These are phyloP conservation scores for Dusona sp. DNA, from an alignment of 2,888 invertebrate species.

Conservation along the genomic window DNA sequence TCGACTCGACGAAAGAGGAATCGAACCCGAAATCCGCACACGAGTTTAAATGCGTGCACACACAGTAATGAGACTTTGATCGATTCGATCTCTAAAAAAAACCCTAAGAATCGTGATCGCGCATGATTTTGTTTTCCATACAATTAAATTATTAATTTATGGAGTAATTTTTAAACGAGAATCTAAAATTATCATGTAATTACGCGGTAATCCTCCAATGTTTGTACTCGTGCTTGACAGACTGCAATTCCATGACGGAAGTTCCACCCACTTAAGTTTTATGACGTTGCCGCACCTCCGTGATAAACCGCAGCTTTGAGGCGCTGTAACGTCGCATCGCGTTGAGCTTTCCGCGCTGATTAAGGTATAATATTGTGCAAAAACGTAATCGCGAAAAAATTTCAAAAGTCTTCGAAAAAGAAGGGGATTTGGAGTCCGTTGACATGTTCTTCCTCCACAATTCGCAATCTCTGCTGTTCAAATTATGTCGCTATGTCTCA, in stretches of 20 bases:
- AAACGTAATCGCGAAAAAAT: conserved; percentile 2
- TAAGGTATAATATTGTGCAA: conserved; percentile 12
- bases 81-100: conserved; percentile 58
- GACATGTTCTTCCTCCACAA: not conserved
- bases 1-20: conserved; percentile 39
- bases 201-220: not conserved
- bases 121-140: not conserved
- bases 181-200: not conserved
- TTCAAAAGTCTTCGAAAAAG: not conserved
- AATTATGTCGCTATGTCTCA: not conserved
- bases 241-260: conserved; percentile 60
- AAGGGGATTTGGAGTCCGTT: not conserved
- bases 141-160: not conserved
- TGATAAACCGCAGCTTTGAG: conserved; percentile 43
- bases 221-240: not conserved
- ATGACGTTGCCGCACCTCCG: conserved; percentile 62
- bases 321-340: not conserved
- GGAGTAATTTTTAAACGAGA: not conserved
- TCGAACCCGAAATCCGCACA: conserved; percentile 61
- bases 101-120: conserved; percentile 34
- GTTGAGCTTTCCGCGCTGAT: not conserved
- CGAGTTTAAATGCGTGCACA: conserved; percentile 54
- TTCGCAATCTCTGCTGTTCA: not conserved
- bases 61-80: conserved; percentile 51
- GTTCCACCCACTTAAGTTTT: conserved; percentile 69